Conservation (phyloP, 2,113 vertebrate species). For the Cyprinodon brontotheroides region DNA sequence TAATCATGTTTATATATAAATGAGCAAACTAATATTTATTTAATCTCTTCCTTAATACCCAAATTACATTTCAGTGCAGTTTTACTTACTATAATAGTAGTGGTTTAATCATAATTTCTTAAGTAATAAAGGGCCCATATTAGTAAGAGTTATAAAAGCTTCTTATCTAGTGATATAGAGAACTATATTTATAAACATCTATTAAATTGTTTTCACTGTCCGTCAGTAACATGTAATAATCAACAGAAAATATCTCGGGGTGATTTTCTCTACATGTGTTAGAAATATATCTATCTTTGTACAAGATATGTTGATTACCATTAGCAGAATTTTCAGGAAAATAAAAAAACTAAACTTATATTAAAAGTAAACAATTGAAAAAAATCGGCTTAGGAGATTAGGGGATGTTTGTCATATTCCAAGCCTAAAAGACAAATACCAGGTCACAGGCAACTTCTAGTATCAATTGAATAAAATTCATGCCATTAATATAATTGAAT, state of each 20-base stretch:
- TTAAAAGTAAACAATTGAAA: too few relatives aligned
- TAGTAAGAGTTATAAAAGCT: neutral
- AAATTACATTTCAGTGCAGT: neutral
- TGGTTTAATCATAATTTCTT: neutral
- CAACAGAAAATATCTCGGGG: neutral
- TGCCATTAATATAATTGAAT: neutral
- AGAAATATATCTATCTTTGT: neutral
- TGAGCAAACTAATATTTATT: neutral
- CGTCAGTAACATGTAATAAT: neutral
- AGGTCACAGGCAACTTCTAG: neutral
- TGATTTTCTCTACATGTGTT: neutral
- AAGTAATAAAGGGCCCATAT: neutral
- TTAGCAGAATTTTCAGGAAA: neutral
- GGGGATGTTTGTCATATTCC: neutral
- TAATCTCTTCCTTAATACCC: neutral
- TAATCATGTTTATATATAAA: neutral
- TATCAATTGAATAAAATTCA: neutral
- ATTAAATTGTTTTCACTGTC: neutral
- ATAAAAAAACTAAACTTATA: neutral
- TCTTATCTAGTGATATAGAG: neutral
- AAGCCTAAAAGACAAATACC: too few relatives aligned
- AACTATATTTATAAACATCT: neutral
- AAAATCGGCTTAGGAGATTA: too few relatives aligned
- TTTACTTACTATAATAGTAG: neutral
- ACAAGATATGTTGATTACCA: neutral